These are phyloP conservation scores for Chaenodraco wilsoni DNA, from an alignment of 2,797 vertebrate genomes.

Conservation along the genomic window DNA sequence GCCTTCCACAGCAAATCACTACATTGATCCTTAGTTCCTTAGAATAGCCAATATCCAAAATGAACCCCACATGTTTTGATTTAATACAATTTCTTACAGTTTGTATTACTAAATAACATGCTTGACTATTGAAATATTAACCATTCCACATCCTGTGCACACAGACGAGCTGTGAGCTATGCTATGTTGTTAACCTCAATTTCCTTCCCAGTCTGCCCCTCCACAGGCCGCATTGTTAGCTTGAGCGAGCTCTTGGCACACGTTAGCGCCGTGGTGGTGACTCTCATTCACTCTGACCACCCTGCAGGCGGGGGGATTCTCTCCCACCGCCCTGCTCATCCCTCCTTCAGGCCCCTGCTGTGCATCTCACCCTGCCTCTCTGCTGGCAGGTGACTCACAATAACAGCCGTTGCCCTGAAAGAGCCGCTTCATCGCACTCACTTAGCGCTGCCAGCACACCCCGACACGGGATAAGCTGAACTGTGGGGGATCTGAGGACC, in stretches of 20 bases:
- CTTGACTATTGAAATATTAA: slow-evolving; percentile 44
- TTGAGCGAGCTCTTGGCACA: slow-evolving; percentile 80
- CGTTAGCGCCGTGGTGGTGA: slow-evolving; percentile 55
- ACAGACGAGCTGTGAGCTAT: slow-evolving; percentile 80
- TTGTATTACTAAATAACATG: slow-evolving; percentile 36
- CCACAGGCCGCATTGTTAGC: slow-evolving; percentile 76
- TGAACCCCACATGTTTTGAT: slow-evolving; percentile 11
- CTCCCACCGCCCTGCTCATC: slow-evolving; percentile 67
- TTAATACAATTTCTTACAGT: slow-evolving; percentile 1
- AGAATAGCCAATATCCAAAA: slow-evolving; percentile 3
- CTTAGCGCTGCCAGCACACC: slow-evolving; percentile 71
- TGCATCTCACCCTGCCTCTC: slow-evolving; percentile 64
- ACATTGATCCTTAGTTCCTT: slow-evolving; percentile 1
- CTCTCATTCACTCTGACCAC: slow-evolving; percentile 75
- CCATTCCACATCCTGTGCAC: slow-evolving; percentile 48
- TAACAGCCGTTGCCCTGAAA: slow-evolving; percentile 78
- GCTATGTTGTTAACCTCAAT: slow-evolving; percentile 87
- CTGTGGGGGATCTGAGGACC: slow-evolving; percentile 68
- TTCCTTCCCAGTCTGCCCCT: slow-evolving; percentile 81
- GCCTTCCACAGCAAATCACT: slow-evolving; percentile 5
- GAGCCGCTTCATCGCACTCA: slow-evolving; percentile 72
- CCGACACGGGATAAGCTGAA: slow-evolving; percentile 62
- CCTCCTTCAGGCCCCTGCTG: slow-evolving; percentile 59
- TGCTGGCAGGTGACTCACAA: slow-evolving; percentile 78
- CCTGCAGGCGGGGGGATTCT: slow-evolving; percentile 67